Percentiles rank a stretch among this genome's conserved stretches.
These are phyloP conservation scores for Labeo catla DNA, from an alignment of 2,113 vertebrate genomes.

Conservation along the genomic window DNA sequence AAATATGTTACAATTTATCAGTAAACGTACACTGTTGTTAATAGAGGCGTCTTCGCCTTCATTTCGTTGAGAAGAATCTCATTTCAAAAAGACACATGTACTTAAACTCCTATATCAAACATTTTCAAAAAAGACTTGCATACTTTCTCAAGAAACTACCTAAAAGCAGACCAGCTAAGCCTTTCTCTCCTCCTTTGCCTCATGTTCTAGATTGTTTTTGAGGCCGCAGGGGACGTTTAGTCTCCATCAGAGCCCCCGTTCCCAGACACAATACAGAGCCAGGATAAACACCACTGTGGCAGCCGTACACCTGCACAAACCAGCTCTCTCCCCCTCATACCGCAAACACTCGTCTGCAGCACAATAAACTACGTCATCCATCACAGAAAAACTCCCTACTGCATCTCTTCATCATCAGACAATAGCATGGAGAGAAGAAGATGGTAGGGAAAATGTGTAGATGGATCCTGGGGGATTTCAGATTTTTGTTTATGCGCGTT, in stretches of 20 bases:
- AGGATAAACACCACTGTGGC: conserved; percentile 49
- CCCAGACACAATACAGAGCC: conserved; percentile 50
- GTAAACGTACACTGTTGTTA: neutral
- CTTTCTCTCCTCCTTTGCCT: neutral
- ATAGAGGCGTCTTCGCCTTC: neutral
- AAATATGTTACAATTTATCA: neutral
- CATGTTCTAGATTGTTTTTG: conserved; percentile 17
- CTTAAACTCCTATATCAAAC: neutral
- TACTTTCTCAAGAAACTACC: neutral
- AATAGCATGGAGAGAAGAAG: conserved; percentile 19
- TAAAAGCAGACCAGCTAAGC: neutral
- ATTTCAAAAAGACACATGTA: neutral
- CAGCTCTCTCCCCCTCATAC: conserved; percentile 27
- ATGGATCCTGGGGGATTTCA: conserved; percentile 5
- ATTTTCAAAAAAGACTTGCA: neutral
- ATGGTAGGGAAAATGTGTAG: conserved; percentile 28
- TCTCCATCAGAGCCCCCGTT: conserved; percentile 33
- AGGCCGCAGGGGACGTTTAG: conserved; percentile 35
- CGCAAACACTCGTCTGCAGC: conserved; percentile 3
- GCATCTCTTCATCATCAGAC: conserved; percentile 17
- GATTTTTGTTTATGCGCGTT: neutral
- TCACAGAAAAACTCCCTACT: conserved; percentile 17
- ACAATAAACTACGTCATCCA: conserved; percentile 42
- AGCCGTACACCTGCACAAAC: conserved; percentile 52
- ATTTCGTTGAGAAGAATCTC: neutral